Evolutionary conservation across 2,888 invertebrate species (phyloP), one percentile per base, ranked within the genome.

Genomic region (Scaptomyza tumidula): DNA sequence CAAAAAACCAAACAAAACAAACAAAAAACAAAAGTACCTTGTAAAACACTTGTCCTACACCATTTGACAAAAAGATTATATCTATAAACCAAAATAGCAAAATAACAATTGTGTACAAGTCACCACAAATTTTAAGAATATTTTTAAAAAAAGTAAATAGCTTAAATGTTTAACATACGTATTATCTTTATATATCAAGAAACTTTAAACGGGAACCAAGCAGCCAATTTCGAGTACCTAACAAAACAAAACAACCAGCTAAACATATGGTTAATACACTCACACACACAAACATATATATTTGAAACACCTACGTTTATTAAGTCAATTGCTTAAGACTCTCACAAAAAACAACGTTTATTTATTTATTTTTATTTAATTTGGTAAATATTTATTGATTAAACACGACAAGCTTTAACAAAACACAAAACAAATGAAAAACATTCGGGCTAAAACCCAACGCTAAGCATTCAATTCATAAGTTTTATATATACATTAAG

Each of bases 201-300:
- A 82, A 71, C 72, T 64, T 71, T 49, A 57, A 87, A 78, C 78
- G 75, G 86, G 87, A 83, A 87, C 79, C 87, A 87, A 82, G 56
- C 82, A 81, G 82, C 88, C 84, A 84, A 87, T 86, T 85, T 75
- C 69, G 44, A 72, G 82, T 84, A 84, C 84, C 84, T 84, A 87
- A 86, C 65, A 67, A 62, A 78, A 35, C 16, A 41, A 41, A 41
- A 41, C 2, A 61, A 59, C 55, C 60, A 64, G 77, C 55, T 49
- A 77, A 77, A 71, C 78, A 84, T 70, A 78, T 68, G 16, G 50
- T 58, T 53, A 54, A 70, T 24, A 44, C 6, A 43, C 11, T 9
- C 16, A 11, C 11, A 41, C 16, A 14, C 9, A 41, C 16, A 52
- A 61, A 78, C 60, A 49, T 45, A 53, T n/a, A 41, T 16, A n/a